These are phyloP conservation scores for Aplodontia rufa DNA, from an alignment of 2,113 vertebrate genomes.

Conservation along the genomic window DNA sequence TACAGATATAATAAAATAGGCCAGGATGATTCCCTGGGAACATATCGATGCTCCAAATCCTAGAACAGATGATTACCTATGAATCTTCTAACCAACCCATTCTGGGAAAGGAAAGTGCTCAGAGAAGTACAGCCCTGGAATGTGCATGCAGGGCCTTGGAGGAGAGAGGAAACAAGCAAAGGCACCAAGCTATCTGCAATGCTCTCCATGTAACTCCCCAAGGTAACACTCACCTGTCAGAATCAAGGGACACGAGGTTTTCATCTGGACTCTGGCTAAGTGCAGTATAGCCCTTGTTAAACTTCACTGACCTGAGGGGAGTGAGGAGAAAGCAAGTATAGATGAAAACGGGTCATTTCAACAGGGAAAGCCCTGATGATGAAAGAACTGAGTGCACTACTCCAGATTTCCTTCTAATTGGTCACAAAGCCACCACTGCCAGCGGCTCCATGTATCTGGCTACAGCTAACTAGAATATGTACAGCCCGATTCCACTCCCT, in stretches of 20 bases:
- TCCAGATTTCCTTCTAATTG: not conserved
- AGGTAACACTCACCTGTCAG: constrained; percentile 90
- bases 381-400: not conserved
- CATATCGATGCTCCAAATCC: not conserved
- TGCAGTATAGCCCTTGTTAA: constrained; percentile 94
- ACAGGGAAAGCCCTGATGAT: not conserved
- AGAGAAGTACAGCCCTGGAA: not conserved
- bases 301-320: constrained; percentile 88
- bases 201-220: not conserved
- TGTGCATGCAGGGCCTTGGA: not conserved
- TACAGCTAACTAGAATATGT: not conserved
- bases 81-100: not conserved
- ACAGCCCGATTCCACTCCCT: not conserved
- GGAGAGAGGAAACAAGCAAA: not conserved
- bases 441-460: not conserved
- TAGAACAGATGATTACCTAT: not conserved
- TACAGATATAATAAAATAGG: not conserved
- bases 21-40: not conserved
- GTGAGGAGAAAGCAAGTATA: not conserved
- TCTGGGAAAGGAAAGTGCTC: not conserved
- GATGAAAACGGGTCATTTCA: not conserved
- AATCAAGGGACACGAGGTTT: constrained; percentile 91
- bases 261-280: constrained; percentile 94
- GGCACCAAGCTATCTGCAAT: not conserved
- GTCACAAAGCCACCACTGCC: not conserved